Base-by-base conservation (phyloP, 2,888 invertebrate species). In the Gortyna flavago region DNA sequence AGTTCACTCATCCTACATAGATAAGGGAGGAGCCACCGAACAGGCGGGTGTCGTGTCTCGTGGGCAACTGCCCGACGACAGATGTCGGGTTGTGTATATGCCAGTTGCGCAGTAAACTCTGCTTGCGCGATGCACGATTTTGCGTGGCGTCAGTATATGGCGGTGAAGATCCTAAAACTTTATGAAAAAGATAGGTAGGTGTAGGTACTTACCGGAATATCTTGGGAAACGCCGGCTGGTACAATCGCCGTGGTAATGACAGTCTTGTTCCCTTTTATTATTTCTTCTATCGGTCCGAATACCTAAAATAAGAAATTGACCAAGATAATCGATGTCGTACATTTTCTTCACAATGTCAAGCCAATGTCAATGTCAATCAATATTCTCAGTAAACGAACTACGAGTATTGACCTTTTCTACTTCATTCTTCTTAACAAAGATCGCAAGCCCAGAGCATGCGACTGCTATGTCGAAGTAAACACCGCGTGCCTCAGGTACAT, bases 391-490 rank as follows among this genome's bases (percentile, higher is more conserved):
- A n/a, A n/a, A n/a, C n/a, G n/a, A 54, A 54, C 29, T 29, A n/a
- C n/a, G n/a, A n/a, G n/a, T n/a, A 13, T n/a, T 76, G 79, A 87
- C 87, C 80, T 68, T 7, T 8, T 57, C 9, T 1, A 87, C 74
- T 18, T 80, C 41, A 0, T 21, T 5, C 64, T 74, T 80, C 0
- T 29, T 0, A 41, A 87, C 68, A n/a, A 25, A 8, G 51, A 88
- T 66, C 0, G 64, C 78, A 32, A 79, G 70, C n/a, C 87, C 89
- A 18, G 84, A 72, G 65, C 87, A 84, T 21, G 85, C 87, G 0
- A 65, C 61, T 13, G 87, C 87, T 77, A 88, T 77, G 16, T 87
- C 80, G 21, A 75, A 87, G 75, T 71, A 88, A 13, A 87, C 78
- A 62, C 72, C 48, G 13, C 16, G 18, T 44, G 25, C 0, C 0